These are phyloP conservation scores for Pseudopodoces humilis DNA, from an alignment of 2,113 vertebrate species.

Conservation along the genomic window DNA sequence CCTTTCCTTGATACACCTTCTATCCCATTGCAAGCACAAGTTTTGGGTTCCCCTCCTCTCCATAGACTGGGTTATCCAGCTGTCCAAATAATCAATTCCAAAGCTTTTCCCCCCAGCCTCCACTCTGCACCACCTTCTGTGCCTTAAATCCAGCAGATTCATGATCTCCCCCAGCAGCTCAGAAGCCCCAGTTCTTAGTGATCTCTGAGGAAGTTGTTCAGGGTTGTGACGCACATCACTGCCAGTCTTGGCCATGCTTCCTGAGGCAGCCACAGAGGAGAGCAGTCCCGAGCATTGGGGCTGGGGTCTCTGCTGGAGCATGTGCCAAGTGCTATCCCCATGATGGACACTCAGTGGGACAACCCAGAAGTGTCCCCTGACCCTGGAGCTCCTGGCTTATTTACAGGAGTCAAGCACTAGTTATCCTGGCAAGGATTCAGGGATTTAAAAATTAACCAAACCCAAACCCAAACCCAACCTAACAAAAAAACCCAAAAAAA, in stretches of 20 bases:
- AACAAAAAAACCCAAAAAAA: too few species aligned
- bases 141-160: background rate
- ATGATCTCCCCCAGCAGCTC: background rate
- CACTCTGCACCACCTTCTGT: background rate
- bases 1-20: background rate
- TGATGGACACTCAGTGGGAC: background rate
- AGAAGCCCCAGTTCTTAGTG: fast-evolving
- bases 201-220: fast-evolving
- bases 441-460: background rate
- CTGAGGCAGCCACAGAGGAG: background rate
- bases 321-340: fast-evolving
- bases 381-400: background rate
- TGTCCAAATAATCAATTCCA: background rate
- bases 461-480: background rate
- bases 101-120: background rate
- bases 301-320: background rate
- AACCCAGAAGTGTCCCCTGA: background rate
- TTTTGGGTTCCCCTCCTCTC: background rate
- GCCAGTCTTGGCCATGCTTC: fast-evolving
- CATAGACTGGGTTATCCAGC: background rate
- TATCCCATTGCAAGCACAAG: background rate
- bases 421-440: background rate
- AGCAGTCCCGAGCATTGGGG: too few species aligned
- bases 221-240: background rate
- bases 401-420: background rate